Conservation (phyloP, 2,888 invertebrate genomes). For the Nymphalis urticae region DNA sequence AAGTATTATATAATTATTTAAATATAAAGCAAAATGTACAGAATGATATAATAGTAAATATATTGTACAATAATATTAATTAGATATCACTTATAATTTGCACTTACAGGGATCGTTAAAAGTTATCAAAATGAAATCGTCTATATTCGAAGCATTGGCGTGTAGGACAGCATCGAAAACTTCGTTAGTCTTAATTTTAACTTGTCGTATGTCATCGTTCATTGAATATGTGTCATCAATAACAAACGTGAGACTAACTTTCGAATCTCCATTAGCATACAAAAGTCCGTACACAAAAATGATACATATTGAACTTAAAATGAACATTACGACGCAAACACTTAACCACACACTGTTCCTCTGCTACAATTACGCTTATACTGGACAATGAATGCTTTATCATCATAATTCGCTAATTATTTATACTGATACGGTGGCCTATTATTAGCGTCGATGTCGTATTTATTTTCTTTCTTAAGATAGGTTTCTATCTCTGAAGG, state of each 20-base stretch:
- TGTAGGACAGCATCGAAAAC: constrained; percentile 59
- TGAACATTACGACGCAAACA: neutral
- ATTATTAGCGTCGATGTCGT: too few relatives aligned
- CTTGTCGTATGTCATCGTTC: constrained; percentile 55
- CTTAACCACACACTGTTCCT: neutral
- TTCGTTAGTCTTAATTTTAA: constrained; percentile 48
- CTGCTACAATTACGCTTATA: too few relatives aligned
- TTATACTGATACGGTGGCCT: too few relatives aligned
- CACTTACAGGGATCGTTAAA: constrained; percentile 66
- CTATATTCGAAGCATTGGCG: constrained; percentile 54
- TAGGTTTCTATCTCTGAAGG: too few relatives aligned
- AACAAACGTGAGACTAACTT: constrained; percentile 61
- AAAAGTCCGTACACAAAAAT: neutral
- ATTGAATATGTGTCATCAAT: constrained; percentile 67
- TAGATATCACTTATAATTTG: constrained; percentile 10
- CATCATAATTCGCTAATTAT: too few relatives aligned
- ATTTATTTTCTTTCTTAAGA: too few relatives aligned
- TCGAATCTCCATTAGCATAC: constrained; percentile 40
- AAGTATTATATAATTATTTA: too few relatives aligned
- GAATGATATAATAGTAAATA: too few relatives aligned
- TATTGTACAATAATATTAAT: too few relatives aligned
- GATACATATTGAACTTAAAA: neutral
- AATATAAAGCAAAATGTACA: too few relatives aligned
- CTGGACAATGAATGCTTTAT: too few relatives aligned
- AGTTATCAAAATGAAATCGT: constrained; percentile 62